phyloP scores from a whole-genome alignment of 2,113 vertebrate species.

The Prunella fulvescens region DNA sequence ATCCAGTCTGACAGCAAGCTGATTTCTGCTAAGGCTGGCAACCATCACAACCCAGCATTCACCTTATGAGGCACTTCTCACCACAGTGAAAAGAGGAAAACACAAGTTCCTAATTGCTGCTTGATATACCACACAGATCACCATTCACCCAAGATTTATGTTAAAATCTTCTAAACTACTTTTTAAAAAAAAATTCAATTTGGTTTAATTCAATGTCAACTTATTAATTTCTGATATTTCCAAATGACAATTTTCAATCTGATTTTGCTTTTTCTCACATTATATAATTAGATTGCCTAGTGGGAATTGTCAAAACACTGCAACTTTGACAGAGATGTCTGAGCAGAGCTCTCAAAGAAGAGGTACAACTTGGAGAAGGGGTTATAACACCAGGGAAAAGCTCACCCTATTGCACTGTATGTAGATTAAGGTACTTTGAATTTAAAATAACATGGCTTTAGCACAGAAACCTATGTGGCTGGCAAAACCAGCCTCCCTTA shows the following conservation, averaged over 20 bases:
- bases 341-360: background rate
- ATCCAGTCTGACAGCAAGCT: background rate
- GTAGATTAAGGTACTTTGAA: background rate
- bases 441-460: background rate
- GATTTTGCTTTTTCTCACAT: background rate
- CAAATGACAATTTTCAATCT: background rate
- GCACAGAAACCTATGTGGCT: background rate
- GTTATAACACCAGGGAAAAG: background rate
- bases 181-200: background rate
- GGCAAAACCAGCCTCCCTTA: background rate
- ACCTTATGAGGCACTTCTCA: background rate
- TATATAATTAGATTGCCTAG: background rate
- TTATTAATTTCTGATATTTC: background rate
- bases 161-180: background rate
- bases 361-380: background rate
- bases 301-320: background rate
- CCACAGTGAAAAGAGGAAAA: background rate
- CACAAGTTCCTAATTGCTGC: background rate
- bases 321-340: background rate
- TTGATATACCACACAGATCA: background rate
- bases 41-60: background rate
- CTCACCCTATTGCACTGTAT: no score
- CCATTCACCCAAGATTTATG: background rate
- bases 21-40: background rate
- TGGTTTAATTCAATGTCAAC: background rate